These are phyloP conservation scores for Neogobius melanostomus DNA, from an alignment of 2,113 vertebrate genomes.

Conservation along the genomic window DNA sequence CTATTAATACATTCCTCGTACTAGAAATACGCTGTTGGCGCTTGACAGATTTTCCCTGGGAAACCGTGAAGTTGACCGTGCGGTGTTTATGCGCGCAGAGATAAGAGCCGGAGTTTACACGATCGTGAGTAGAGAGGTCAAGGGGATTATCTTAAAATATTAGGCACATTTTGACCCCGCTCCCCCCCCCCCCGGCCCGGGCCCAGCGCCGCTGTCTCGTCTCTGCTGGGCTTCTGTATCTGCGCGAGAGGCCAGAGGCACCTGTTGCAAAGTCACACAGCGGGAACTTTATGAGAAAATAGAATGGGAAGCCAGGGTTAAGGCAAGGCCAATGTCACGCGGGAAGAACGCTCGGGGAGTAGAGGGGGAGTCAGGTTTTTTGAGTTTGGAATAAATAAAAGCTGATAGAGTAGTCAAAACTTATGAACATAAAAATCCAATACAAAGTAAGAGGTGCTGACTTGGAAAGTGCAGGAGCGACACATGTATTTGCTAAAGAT, in stretches of 20 bases:
- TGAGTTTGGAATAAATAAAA: neutral
- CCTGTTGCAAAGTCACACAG: constrained; percentile 45
- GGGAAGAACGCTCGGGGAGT: neutral
- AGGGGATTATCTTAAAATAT: constrained; percentile 74
- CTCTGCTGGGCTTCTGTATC: constrained; percentile 7
- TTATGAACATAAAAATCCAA: too few relatives aligned
- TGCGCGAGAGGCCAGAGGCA: constrained; percentile 31
- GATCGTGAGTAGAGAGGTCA: constrained; percentile 54
- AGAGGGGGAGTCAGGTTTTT: neutral
- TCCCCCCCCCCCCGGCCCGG: constrained; percentile 11
- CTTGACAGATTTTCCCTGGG: constrained; percentile 15
- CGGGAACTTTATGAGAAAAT: constrained; percentile 1
- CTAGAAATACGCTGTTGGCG: neutral
- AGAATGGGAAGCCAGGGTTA: neutral
- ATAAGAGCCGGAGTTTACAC: constrained; percentile 46
- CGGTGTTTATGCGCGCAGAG: constrained; percentile 30
- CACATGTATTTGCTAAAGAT: too few relatives aligned
- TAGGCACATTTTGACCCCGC: constrained; percentile 46
- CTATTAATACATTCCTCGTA: too few relatives aligned
- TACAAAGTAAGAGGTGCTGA: too few relatives aligned
- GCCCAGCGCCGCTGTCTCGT: constrained; percentile 9
- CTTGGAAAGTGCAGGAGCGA: too few relatives aligned
- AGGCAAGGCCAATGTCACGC: neutral
- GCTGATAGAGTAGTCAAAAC: too few relatives aligned
- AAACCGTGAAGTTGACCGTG: constrained; percentile 11